Percentiles rank a stretch among this genome's conserved stretches.
phyloP scores from a whole-genome alignment of 2,888 invertebrate genomes.

The Ormia ochracea region DNA sequence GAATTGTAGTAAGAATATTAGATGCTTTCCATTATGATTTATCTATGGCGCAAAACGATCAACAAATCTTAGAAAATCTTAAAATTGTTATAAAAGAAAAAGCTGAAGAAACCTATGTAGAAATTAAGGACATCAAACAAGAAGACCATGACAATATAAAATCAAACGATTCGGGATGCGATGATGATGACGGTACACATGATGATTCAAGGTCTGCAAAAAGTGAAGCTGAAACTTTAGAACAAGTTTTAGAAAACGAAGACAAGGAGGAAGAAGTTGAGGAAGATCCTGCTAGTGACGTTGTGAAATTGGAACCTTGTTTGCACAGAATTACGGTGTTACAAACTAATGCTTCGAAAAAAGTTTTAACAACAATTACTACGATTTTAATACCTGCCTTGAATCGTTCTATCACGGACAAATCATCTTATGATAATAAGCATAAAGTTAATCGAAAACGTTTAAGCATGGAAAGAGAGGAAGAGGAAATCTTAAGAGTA shows the following conservation, averaged over 20 bases:
- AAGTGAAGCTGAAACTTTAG: slow-evolving; percentile 41
- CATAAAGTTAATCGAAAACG: slow-evolving; percentile 87
- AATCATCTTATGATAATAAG: slow-evolving; percentile 84
- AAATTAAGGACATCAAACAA: slow-evolving; percentile 68
- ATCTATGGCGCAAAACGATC: slow-evolving; percentile 78
- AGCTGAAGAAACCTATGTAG: slow-evolving; percentile 64
- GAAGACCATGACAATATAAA: slow-evolving; percentile 70
- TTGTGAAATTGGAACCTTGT: slow-evolving; percentile 30
- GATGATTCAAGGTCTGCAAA: slow-evolving; percentile 77
- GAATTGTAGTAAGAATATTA: slow-evolving; percentile 86
- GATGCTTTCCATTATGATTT: slow-evolving; percentile 96
- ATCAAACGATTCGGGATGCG: slow-evolving; percentile 54
- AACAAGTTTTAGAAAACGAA: slow-evolving; percentile 54
- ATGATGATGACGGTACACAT: slow-evolving; percentile 64
- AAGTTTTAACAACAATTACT: slow-evolving; percentile 84
- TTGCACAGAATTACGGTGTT: slow-evolving; percentile 78
- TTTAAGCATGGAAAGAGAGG: slow-evolving; percentile 85
- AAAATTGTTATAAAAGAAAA: slow-evolving; percentile 61
- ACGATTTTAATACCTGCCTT: slow-evolving; percentile 87
- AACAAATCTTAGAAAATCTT: slow-evolving; percentile 64
- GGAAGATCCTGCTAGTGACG: not conserved
- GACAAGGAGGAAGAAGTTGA: slow-evolving; percentile 42
- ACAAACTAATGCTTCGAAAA: slow-evolving; percentile 84
- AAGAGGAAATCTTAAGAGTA: slow-evolving; percentile 91
- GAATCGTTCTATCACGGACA: slow-evolving; percentile 83